Conservation (phyloP, 2,113 vertebrate genomes). For the Corythaixoides concolor region DNA sequence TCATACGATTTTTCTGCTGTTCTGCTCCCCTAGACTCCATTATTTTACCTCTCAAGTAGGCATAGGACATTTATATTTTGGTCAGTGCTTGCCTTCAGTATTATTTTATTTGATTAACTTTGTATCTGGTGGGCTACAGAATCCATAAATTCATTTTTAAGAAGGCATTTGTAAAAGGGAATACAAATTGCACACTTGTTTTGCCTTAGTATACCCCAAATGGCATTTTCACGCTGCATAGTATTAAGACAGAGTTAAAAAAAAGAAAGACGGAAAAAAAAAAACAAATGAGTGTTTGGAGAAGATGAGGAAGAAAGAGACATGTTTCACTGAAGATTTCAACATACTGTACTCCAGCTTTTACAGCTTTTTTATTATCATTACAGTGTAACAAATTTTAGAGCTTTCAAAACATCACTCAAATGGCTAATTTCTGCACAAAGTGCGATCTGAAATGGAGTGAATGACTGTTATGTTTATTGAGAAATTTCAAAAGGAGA, state of each 20-base stretch:
- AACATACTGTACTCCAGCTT: background rate
- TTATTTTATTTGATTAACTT: background rate
- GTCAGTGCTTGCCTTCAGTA: background rate
- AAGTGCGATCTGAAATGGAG: background rate
- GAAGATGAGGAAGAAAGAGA: background rate
- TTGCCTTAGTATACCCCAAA: background rate
- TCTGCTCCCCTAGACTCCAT: background rate
- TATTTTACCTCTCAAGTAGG: background rate
- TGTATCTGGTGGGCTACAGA: background rate
- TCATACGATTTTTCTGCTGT: background rate
- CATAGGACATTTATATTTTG: background rate
- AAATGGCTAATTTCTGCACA: background rate
- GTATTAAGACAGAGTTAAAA: background rate
- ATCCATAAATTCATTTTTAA: background rate
- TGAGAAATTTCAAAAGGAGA: background rate
- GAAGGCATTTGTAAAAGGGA: background rate
- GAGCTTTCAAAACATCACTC: conserved; percentile 32
- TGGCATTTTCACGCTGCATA: background rate
- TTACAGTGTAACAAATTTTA: background rate
- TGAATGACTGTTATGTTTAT: background rate
- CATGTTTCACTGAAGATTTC: background rate
- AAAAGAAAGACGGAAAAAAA: background rate
- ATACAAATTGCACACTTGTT: background rate
- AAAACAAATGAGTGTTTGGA: background rate
- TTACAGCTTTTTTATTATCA: conserved; percentile 1